A percentile compares a stretch with the other conserved stretches of the same genome.
phyloP scores from a whole-genome alignment of 1,140 invertebrate genomes.

The Euura lappo region DNA sequence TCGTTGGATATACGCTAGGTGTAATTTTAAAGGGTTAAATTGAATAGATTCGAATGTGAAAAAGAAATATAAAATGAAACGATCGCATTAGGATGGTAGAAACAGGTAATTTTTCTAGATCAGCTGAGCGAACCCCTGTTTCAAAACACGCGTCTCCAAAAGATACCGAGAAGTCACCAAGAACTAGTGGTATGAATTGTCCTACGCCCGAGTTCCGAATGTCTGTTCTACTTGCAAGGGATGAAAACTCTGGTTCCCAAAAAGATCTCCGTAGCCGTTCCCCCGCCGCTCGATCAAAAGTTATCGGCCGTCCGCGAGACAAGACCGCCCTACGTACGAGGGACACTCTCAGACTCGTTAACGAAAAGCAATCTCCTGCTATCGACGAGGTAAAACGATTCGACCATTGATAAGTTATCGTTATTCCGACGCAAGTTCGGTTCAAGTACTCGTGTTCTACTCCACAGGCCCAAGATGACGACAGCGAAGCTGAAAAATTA shows the following conservation, averaged over 20 bases:
- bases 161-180: conserved; percentile 47
- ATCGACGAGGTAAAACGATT: conserved; percentile 57
- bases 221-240: conserved; percentile 72
- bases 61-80: not conserved
- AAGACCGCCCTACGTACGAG: conserved; percentile 52
- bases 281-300: conserved; percentile 48
- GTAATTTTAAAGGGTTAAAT: conserved; percentile 11
- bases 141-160: conserved; percentile 50
- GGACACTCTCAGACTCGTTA: conserved; percentile 64
- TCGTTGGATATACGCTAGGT: not conserved
- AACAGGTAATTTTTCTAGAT: conserved; percentile 38
- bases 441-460: conserved; percentile 8
- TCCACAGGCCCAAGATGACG: conserved; percentile 68
- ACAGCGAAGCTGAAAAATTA: conserved; percentile 81
- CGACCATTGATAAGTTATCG: not conserved
- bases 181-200: conserved; percentile 48
- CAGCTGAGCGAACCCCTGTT: conserved; percentile 49
- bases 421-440: not conserved
- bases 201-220: conserved; percentile 69
- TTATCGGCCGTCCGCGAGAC: conserved; percentile 51
- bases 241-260: conserved; percentile 62
- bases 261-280: conserved; percentile 55
- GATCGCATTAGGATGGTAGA: conserved; percentile 17
- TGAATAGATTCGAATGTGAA: not conserved
- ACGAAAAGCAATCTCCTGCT: conserved; percentile 61